Evolutionary conservation across 2,888 invertebrate species (phyloP), one percentile per base, ranked within the genome.

Genomic region (Augochlorella aurata): DNA sequence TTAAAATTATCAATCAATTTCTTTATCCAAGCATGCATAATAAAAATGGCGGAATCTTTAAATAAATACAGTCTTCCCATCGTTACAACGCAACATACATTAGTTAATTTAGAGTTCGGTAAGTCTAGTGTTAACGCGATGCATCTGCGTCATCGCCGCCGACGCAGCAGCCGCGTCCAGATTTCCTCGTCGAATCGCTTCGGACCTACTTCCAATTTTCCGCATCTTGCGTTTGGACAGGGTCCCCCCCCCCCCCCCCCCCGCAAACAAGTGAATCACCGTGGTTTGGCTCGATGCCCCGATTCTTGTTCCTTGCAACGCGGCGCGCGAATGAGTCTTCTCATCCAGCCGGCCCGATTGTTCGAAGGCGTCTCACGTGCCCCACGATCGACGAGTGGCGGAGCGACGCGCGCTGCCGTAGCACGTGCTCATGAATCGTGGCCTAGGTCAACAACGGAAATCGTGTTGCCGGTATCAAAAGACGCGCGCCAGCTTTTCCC

Each of bases 381-480:
- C 65, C 63, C 24, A 38, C 38, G 38, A 44, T 68, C 81, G 68
- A 72, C 8, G 65, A 49, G 52, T 24, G 68, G 24, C 54, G 54
- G 38, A 38, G 38, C 54, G 54, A 79, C 74, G 63, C 73, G 24
- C 8, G 24, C 52, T 29, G 18, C 24, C 21, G 49, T 63, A 61
- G 58, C 38, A 70, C 72, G 58, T 78, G 76, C 54, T 74, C 66
- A 50, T 71, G 72, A 88, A 79, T 69, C 81, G 67, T 79, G 74
- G 74, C 84, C 87, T 88, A 83, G 88, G 88, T 86, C 87, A 89
- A 88, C 72, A 80, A 54, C 79, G 58, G 81, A 77, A 75, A 84
- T 72, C 74, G 50, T 49, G 45, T 29, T 67, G 63, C 52, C 49
- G 47, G 54, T 49, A 69, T 63, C 54, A 69, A 58, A 65, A 66